phyloP scores from a whole-genome alignment of 1,140 invertebrate genomes.

The Oryctes rhinoceros region DNA sequence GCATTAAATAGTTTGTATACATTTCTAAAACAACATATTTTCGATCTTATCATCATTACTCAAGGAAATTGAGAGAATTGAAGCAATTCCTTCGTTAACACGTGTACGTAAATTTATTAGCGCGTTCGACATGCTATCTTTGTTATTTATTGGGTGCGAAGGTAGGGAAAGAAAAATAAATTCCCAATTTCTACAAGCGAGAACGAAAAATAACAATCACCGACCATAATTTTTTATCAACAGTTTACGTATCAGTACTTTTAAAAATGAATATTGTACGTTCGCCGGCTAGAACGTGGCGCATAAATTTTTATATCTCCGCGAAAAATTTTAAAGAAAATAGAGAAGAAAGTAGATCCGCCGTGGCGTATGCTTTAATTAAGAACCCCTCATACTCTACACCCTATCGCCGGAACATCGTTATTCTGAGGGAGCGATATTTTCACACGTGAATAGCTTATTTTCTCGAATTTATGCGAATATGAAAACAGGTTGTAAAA shows the following conservation, averaged over 20 bases:
- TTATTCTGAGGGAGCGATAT: conserved; percentile 34
- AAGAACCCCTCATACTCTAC: conserved; percentile 10
- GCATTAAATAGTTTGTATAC: no score
- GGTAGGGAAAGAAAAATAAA: conserved; percentile 5
- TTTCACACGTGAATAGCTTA: conserved; percentile 33
- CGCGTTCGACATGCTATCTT: background rate
- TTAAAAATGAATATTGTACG: conserved; percentile 26
- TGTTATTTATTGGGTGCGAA: background rate
- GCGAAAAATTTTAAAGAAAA: conserved; percentile 7
- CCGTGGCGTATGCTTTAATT: conserved; percentile 31
- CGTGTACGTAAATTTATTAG: background rate
- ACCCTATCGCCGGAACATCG: background rate
- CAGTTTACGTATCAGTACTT: conserved; percentile 15
- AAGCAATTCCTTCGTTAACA: background rate
- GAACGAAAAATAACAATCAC: conserved; percentile 13
- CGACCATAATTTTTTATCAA: conserved; percentile 16
- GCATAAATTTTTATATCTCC: conserved; percentile 24
- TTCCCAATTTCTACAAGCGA: background rate
- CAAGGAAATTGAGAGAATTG: background rate
- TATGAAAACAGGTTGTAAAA: conserved; percentile 35
- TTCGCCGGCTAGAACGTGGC: background rate
- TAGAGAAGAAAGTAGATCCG: background rate
- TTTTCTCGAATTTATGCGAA: conserved; percentile 35
- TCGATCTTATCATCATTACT: no score
- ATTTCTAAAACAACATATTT: no score